These are phyloP conservation scores for Tribolium freemani DNA, from an alignment of 2,888 invertebrate genomes.

Conservation along the genomic window DNA sequence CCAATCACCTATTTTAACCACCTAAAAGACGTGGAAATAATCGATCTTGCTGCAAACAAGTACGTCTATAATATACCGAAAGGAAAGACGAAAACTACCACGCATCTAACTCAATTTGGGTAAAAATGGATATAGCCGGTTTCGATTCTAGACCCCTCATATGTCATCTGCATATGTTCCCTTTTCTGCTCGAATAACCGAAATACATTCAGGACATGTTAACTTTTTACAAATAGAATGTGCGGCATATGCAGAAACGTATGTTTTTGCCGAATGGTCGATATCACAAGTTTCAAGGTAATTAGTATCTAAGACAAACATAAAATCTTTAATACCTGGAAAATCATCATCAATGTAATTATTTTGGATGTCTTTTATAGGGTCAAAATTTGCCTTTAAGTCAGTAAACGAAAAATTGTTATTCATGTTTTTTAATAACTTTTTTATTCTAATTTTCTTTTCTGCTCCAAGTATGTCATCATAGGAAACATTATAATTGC, in stretches of 20 bases:
- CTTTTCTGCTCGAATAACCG: not conserved
- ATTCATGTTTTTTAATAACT: conserved; percentile 8
- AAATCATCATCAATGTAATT: not conserved
- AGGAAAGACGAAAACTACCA: too few relatives aligned
- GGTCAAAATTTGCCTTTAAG: not conserved
- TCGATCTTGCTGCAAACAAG: too few relatives aligned
- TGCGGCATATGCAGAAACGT: conserved; percentile 26
- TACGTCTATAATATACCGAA: too few relatives aligned
- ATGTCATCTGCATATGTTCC: conserved; percentile 2
- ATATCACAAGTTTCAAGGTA: conserved; percentile 9
- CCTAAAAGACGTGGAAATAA: too few relatives aligned
- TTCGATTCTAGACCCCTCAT: too few relatives aligned
- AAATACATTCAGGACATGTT: conserved; percentile 4
- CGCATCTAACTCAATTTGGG: too few relatives aligned
- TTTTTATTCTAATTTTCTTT: conserved; percentile 34
- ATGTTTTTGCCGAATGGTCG: conserved; percentile 14
- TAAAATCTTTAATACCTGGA: not conserved
- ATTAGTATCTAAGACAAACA: conserved; percentile 24
- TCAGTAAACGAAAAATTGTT: not conserved
- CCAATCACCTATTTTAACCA: too few relatives aligned
- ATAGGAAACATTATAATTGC: conserved; percentile 43
- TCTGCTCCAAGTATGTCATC: conserved; percentile 35
- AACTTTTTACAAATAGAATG: not conserved
- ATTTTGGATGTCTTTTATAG: not conserved
- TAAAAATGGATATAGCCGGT: too few relatives aligned